Conservation (phyloP, 2,888 invertebrate genomes). For the Pilophorus perplexus region DNA sequence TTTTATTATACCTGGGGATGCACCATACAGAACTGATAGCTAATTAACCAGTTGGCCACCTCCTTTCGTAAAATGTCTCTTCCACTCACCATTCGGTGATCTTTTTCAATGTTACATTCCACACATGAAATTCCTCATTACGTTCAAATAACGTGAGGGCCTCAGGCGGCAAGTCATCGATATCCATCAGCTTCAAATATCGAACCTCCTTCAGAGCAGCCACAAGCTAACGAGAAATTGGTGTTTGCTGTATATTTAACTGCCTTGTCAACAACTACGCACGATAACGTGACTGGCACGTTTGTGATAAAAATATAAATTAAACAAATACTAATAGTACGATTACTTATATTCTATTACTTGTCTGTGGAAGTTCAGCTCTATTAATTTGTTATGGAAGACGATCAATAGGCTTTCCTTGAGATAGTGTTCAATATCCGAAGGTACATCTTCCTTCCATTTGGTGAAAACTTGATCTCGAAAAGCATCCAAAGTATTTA, state of each 20-base stretch:
- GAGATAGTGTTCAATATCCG: conserved; percentile 63
- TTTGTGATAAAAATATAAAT: not conserved
- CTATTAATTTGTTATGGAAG: conserved; percentile 57
- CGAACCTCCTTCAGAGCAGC: conserved; percentile 77
- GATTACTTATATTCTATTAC: conserved; percentile 51
- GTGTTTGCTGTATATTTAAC: too few relatives aligned
- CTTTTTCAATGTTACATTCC: conserved; percentile 69
- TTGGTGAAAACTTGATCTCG: conserved; percentile 63
- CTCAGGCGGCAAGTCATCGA: conserved; percentile 62
- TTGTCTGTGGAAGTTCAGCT: conserved; percentile 67
- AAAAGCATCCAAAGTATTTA: conserved; percentile 62
- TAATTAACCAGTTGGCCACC: not conserved
- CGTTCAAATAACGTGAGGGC: conserved; percentile 66
- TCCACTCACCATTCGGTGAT: conserved; percentile 69
- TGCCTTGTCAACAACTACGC: too few relatives aligned
- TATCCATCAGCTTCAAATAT: conserved; percentile 68
- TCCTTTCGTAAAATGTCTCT: not conserved
- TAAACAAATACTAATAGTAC: not conserved
- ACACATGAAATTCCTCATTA: conserved; percentile 67
- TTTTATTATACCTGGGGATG: conserved; percentile 83
- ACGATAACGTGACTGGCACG: not conserved
- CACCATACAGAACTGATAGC: too few relatives aligned
- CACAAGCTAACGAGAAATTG: conserved; percentile 57
- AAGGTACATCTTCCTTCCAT: conserved; percentile 68
- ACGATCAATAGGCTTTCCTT: conserved; percentile 62